Percentiles rank a stretch among this genome's conserved stretches.
Conservation (phyloP, 1,140 invertebrate genomes). For the Zaprionus ghesquierei region DNA sequence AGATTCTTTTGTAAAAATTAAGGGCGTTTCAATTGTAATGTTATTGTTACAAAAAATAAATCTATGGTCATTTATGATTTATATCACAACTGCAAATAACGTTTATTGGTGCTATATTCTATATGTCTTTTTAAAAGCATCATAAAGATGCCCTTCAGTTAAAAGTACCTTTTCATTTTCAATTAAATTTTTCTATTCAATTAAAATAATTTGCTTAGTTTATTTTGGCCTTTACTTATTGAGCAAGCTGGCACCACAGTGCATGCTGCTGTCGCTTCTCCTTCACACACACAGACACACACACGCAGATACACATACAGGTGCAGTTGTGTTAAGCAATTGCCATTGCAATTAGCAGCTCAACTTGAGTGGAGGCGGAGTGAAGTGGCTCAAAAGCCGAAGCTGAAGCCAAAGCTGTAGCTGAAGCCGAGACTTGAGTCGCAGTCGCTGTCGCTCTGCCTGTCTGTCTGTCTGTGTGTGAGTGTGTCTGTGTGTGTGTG, state of each 20-base stretch:
- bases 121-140: no score
- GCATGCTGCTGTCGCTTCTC: neutral
- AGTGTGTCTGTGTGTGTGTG: neutral
- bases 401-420: slow-evolving; percentile 6
- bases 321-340: slow-evolving; percentile 49
- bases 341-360: slow-evolving; percentile 75
- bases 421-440: slow-evolving; percentile 24
- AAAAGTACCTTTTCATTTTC: no score
- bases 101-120: no score
- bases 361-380: slow-evolving; percentile 65
- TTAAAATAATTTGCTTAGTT: no score
- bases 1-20: no score
- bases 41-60: no score
- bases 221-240: neutral
- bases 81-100: no score
- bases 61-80: no score
- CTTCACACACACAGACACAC: slow-evolving; percentile 5
- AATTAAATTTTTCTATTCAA: neutral
- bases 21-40: no score
- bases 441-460: neutral
- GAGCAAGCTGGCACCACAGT: neutral
- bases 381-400: slow-evolving; percentile 28
- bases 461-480: neutral
- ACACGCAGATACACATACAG: neutral
- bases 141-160: no score